Conservation (phyloP, 2,888 invertebrate genomes). For the Lasioglossum oenotherae region DNA sequence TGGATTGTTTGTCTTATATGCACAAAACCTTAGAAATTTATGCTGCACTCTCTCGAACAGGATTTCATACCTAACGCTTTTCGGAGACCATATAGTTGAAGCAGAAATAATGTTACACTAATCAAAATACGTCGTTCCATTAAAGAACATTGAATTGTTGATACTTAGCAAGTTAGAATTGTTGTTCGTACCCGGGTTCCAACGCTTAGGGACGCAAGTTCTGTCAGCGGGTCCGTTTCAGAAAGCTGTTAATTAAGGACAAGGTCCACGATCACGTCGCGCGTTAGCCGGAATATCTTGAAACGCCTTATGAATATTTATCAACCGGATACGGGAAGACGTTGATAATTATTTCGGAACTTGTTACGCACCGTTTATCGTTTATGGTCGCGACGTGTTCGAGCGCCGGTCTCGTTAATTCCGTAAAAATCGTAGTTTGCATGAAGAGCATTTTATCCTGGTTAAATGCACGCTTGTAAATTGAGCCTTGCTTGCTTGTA, state of each 20-base stretch:
- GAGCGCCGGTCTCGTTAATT: background rate
- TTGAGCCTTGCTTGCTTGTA: background rate
- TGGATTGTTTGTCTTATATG: no score
- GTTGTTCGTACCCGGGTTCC: constrained; percentile 24
- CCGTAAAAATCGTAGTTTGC: background rate
- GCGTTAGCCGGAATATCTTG: constrained; percentile 65
- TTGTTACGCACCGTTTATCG: constrained; percentile 51
- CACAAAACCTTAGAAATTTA: no score
- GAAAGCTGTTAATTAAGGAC: constrained; percentile 69
- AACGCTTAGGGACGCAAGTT: constrained; percentile 51
- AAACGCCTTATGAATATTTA: constrained; percentile 70
- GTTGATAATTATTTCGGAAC: constrained; percentile 65
- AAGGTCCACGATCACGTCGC: constrained; percentile 64
- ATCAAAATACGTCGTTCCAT: no score
- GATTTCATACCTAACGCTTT: no score
- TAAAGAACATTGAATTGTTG: background rate
- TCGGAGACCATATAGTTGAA: no score
- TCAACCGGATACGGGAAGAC: constrained; percentile 41
- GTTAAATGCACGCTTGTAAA: background rate
- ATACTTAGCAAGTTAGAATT: background rate
- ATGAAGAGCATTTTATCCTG: background rate
- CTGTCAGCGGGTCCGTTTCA: constrained; percentile 60
- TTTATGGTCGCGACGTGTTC: constrained; percentile 39
- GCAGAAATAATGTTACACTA: no score
- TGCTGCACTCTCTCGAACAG: no score